Evolutionary conservation across 2,797 vertebrate species (phyloP).

Genomic region (Sebastolobus altivelis): DNA sequence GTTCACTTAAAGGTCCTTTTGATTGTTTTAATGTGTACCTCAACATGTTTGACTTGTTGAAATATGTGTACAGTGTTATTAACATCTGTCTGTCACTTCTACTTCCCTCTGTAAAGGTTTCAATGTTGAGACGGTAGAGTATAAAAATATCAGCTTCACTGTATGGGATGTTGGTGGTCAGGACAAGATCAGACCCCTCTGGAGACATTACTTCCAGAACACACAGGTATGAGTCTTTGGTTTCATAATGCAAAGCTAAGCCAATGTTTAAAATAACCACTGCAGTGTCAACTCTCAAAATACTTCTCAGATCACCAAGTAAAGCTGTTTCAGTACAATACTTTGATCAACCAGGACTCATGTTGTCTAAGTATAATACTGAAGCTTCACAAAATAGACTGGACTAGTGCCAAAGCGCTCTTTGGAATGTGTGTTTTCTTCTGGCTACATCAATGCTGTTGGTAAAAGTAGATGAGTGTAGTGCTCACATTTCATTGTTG

Average conservation of each 20-base stretch:
- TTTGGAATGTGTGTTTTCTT: not conserved
- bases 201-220: slow-evolving; percentile 97
- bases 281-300: not conserved
- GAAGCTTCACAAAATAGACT: not conserved
- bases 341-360: not conserved
- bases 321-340: not conserved
- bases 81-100: not conserved
- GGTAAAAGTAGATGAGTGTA: not conserved
- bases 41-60: not conserved
- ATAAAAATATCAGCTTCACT: slow-evolving; percentile 95
- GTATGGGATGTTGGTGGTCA: slow-evolving; percentile 97
- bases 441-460: not conserved
- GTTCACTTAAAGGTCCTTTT: not conserved
- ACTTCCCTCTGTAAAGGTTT: slow-evolving; percentile 83
- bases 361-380: not conserved
- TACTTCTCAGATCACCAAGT: not conserved
- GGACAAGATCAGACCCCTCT: slow-evolving; percentile 94
- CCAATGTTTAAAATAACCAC: not conserved
- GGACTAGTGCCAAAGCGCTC: not conserved
- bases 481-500: not conserved
- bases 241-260: not conserved
- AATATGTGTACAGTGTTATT: not conserved
- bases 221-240: slow-evolving; percentile 86
- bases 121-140: slow-evolving; percentile 95
- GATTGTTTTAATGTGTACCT: no score